phyloP scores from a whole-genome alignment of 2,888 invertebrate species.

The Hartigia nigra region DNA sequence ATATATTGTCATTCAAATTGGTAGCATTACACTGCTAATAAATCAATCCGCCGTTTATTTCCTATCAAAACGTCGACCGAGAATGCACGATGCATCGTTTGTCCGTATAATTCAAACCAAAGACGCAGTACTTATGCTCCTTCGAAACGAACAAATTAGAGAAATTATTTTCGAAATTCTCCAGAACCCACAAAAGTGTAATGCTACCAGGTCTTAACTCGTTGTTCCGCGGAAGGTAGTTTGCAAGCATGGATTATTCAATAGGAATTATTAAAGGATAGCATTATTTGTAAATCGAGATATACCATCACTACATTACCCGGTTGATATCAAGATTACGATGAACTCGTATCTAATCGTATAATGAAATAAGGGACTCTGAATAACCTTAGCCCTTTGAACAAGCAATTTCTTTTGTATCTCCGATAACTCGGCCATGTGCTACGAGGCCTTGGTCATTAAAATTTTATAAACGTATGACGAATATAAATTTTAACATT shows the following conservation, averaged over 20 bases:
- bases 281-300: neutral
- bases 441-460: no score
- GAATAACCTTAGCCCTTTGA: neutral
- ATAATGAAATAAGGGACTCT: neutral
- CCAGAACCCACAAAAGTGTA: neutral
- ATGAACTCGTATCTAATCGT: neutral
- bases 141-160: slow-evolving; percentile 25
- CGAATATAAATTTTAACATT: no score
- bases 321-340: neutral
- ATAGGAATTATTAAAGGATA: neutral
- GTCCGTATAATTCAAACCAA: slow-evolving; percentile 1
- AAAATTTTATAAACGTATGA: no score
- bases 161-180: neutral
- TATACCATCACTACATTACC: neutral
- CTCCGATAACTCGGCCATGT: neutral
- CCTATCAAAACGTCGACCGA: neutral
- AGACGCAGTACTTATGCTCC: slow-evolving; percentile 35
- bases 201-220: neutral
- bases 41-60: neutral
- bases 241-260: neutral
- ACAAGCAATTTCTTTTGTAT: neutral
- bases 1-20: neutral
- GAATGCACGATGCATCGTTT: neutral
- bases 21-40: neutral
- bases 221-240: neutral